These are phyloP conservation scores for Macrotrachela quadricornifera DNA, from an alignment of 1,140 invertebrate species.

Conservation along the genomic window DNA sequence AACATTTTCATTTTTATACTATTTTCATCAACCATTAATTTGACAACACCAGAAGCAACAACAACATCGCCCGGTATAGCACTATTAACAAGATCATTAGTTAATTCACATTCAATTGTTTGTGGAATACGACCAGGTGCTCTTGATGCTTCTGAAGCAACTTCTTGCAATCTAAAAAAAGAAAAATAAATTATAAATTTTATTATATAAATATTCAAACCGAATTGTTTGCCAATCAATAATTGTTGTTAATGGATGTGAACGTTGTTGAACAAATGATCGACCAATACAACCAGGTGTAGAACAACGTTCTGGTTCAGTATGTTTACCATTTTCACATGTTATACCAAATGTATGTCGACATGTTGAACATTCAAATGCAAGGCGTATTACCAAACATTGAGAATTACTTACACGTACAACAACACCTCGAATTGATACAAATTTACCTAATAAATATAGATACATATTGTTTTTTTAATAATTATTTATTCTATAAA, in stretches of 20 bases:
- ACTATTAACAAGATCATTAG: slow-evolving; percentile 58
- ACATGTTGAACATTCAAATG: slow-evolving; percentile 55
- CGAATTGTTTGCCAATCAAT: slow-evolving; percentile 55
- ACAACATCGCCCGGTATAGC: slow-evolving; percentile 71
- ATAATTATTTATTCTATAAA: no score
- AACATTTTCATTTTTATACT: not conserved
- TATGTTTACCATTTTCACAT: slow-evolving; percentile 27
- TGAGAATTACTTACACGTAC: slow-evolving; percentile 54
- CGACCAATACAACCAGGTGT: slow-evolving; percentile 35
- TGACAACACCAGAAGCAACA: slow-evolving; percentile 60
- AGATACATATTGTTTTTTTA: no score
- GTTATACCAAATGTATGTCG: slow-evolving; percentile 32
- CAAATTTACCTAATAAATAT: slow-evolving; percentile 42
- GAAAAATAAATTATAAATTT: slow-evolving; percentile 14
- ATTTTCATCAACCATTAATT: slow-evolving; percentile 34
- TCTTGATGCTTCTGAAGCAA: slow-evolving; percentile 30
- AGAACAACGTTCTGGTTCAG: slow-evolving; percentile 23
- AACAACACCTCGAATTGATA: slow-evolving; percentile 61
- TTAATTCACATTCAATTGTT: slow-evolving; percentile 62
- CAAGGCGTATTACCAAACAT: slow-evolving; percentile 48
- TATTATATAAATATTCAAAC: slow-evolving; percentile 22
- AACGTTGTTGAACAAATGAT: slow-evolving; percentile 44
- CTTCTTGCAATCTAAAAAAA: slow-evolving; percentile 25
- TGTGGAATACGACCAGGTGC: slow-evolving; percentile 50
- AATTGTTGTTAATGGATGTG: slow-evolving; percentile 47